phyloP scores from a whole-genome alignment of 2,797 vertebrate genomes.

The Darevskia mixta region DNA sequence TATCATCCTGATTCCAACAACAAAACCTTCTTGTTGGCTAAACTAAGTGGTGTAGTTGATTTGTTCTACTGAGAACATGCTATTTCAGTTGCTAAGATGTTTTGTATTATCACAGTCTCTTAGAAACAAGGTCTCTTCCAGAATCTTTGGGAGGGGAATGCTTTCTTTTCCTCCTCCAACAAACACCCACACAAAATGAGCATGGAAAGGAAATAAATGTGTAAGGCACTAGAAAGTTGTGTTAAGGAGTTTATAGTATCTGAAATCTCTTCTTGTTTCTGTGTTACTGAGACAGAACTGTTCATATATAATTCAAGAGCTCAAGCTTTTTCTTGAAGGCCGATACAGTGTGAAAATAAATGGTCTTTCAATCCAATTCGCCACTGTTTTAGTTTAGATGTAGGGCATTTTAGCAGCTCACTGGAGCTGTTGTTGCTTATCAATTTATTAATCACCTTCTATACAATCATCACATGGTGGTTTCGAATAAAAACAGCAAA shows the following conservation, averaged over 20 bases:
- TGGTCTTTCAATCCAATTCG: background rate
- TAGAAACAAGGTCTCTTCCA: conserved; percentile 39
- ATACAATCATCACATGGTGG: no score
- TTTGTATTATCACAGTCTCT: background rate
- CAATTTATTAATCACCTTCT: no score
- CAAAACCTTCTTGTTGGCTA: background rate
- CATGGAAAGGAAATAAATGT: conserved; percentile 6
- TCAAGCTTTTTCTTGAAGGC: background rate
- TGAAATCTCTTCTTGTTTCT: conserved; percentile 33
- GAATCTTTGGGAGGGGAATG: conserved; percentile 28
- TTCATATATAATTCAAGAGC: conserved; percentile 35
- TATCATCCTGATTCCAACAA: background rate
- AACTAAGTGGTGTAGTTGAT: background rate
- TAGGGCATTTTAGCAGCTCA: background rate
- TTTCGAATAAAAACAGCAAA: no score
- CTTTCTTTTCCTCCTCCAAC: background rate
- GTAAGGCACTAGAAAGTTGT: background rate
- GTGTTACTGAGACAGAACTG: conserved; percentile 40
- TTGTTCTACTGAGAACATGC: conserved; percentile 28
- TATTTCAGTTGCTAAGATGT: conserved; percentile 14
- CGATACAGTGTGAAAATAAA: conserved; percentile 27
- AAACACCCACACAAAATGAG: conserved; percentile 3
- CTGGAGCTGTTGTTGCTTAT: background rate
- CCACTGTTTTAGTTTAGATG: background rate
- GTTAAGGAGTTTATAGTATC: background rate